These are phyloP conservation scores for Epirrhoe tristata DNA, from an alignment of 2,888 invertebrate species.

Conservation along the genomic window DNA sequence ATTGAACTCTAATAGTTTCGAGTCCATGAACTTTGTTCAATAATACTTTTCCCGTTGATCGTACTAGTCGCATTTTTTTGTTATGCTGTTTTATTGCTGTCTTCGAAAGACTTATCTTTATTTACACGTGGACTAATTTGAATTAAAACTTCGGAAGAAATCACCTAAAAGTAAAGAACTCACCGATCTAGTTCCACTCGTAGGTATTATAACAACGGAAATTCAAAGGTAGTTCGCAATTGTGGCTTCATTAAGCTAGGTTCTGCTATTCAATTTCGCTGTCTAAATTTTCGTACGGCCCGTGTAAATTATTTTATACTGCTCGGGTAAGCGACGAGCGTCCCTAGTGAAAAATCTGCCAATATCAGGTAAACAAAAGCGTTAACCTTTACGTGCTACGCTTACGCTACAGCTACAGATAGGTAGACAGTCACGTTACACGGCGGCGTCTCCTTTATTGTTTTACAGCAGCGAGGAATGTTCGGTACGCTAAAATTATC, in stretches of 20 bases:
- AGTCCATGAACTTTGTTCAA: slow-evolving; percentile 16
- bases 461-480: slow-evolving; percentile 45
- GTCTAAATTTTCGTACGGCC: slow-evolving; percentile 4
- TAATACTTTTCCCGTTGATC: slow-evolving; percentile 8
- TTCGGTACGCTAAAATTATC: slow-evolving; percentile 58
- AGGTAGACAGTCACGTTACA: slow-evolving; percentile 9
- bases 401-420: slow-evolving; percentile 19
- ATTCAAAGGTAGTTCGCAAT: neutral
- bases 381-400: slow-evolving; percentile 30
- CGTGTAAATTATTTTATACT: slow-evolving; percentile 11
- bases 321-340: slow-evolving; percentile 4
- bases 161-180: neutral
- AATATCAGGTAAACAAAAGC: slow-evolving; percentile 33
- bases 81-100: neutral
- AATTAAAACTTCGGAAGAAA: neutral
- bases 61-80: neutral
- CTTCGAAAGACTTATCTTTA: neutral
- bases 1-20: slow-evolving; percentile 11
- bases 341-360: slow-evolving; percentile 18
- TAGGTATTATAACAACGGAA: neutral
- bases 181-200: neutral
- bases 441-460: slow-evolving; percentile 36
- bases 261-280: slow-evolving; percentile 3
- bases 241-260: neutral
- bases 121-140: neutral